phyloP scores from a whole-genome alignment of 2,113 vertebrate species.

The Oophaga pumilio region DNA sequence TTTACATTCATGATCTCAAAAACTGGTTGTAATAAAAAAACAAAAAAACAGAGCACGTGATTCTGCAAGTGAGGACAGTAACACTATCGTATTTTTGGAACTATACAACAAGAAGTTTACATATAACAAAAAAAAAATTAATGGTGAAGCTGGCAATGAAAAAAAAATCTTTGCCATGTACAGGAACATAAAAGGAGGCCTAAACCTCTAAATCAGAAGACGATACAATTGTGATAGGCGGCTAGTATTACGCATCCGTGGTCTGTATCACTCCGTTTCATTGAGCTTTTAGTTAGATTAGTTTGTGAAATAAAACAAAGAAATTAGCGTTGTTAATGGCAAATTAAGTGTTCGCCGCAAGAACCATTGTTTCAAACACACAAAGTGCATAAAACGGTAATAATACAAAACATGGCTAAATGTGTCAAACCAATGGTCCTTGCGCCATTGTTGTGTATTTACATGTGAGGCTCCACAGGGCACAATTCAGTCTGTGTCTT shows the following conservation, averaged over 20 bases:
- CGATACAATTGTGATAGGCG: not conserved
- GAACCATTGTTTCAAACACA: slow-evolving; percentile 70
- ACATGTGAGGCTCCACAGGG: slow-evolving; percentile 70
- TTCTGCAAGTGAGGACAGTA: slow-evolving; percentile 11
- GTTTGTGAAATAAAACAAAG: slow-evolving; percentile 54
- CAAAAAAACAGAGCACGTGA: not conserved
- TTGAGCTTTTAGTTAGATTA: slow-evolving; percentile 34
- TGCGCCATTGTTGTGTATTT: slow-evolving; percentile 71
- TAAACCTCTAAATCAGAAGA: slow-evolving; percentile 1
- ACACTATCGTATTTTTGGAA: not conserved
- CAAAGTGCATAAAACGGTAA: slow-evolving; percentile 80
- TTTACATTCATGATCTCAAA: slow-evolving; percentile 1
- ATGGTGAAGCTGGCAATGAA: not conserved
- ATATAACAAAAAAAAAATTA: not conserved
- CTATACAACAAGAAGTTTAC: not conserved
- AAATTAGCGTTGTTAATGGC: slow-evolving; percentile 66
- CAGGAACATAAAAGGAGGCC: not conserved
- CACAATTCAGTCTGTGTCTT: slow-evolving; percentile 63
- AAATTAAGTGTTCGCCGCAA: slow-evolving; percentile 68
- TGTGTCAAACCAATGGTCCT: slow-evolving; percentile 67
- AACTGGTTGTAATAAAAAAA: not conserved
- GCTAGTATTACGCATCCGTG: not conserved
- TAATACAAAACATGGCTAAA: slow-evolving; percentile 73
- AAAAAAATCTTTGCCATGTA: not conserved
- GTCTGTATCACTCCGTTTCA: slow-evolving; percentile 3